phyloP scores from a whole-genome alignment of 2,113 vertebrate species.

The Microtus oregoni region DNA sequence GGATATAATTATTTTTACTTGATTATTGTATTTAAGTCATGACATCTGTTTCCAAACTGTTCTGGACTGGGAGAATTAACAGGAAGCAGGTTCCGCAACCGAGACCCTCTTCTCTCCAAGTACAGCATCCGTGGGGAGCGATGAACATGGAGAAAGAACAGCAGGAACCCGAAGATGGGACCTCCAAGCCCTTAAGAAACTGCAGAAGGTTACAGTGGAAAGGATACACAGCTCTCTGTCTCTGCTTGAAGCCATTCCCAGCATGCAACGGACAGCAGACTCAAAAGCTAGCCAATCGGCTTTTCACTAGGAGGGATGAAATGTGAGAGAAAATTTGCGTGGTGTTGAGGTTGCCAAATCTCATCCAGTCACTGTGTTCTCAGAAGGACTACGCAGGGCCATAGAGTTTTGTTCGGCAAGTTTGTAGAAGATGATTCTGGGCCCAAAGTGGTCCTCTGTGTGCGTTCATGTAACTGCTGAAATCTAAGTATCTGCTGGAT shows the following conservation, averaged over 20 bases:
- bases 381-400: neutral
- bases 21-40: constrained; percentile 61
- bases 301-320: neutral
- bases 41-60: constrained; percentile 76
- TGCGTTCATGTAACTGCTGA: neutral
- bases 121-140: constrained; percentile 33
- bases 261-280: neutral
- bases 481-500: neutral
- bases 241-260: neutral
- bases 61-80: constrained; percentile 63
- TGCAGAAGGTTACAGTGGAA: neutral
- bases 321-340: neutral
- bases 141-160: neutral
- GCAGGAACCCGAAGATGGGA: neutral
- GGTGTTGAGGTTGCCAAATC: constrained; percentile 2
- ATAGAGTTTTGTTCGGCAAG: neutral
- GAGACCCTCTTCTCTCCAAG: constrained; percentile 7
- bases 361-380: neutral
- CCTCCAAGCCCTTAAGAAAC: neutral
- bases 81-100: constrained; percentile 64
- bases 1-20: constrained; percentile 67
- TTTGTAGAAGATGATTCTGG: neutral
- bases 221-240: neutral
- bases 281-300: neutral
- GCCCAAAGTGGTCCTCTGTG: neutral